phyloP scores from a whole-genome alignment of 2,888 invertebrate genomes.

The Hirtodrosophila duncani region DNA sequence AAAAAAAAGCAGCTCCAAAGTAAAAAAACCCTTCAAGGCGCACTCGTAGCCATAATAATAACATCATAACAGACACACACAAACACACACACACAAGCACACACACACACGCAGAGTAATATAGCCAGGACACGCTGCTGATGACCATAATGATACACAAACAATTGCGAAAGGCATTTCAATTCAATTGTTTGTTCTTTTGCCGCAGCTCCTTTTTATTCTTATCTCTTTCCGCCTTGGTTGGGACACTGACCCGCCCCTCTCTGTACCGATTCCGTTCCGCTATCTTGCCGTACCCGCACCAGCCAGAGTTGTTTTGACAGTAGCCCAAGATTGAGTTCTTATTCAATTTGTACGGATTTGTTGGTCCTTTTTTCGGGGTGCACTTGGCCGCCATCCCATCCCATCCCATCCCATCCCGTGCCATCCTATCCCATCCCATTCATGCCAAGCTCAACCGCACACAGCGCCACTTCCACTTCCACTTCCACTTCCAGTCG shows the following conservation, averaged over 20 bases:
- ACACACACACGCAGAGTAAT: constrained; percentile 11
- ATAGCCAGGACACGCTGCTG: constrained; percentile 38
- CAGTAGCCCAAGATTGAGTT: constrained; percentile 70
- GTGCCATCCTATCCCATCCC: constrained; percentile 15
- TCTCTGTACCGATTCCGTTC: constrained; percentile 3
- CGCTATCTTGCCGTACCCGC: constrained; percentile 25
- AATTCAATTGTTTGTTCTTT: constrained; percentile 42
- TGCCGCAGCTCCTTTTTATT: constrained; percentile 1
- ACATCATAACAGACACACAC: constrained; percentile 7
- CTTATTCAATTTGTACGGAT: constrained; percentile 70
- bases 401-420: background rate
- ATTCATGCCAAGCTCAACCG: background rate
- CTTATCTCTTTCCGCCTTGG: constrained; percentile 36
- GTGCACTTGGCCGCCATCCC: constrained; percentile 1
- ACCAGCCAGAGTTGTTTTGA: constrained; percentile 53
- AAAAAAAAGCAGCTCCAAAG: no score
- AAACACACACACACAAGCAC: constrained; percentile 6
- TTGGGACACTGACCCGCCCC: constrained; percentile 3
- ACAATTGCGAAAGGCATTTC: constrained; percentile 64
- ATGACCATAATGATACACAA: constrained; percentile 68
- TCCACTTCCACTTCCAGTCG: constrained; percentile 1
- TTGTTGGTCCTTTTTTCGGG: constrained; percentile 40
- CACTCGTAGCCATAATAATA: constrained; percentile 21
- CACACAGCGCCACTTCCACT: background rate
- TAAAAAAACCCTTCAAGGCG: background rate